Base-by-base conservation (phyloP, 2,888 invertebrate genomes). In the Cephus rjabovi region DNA sequence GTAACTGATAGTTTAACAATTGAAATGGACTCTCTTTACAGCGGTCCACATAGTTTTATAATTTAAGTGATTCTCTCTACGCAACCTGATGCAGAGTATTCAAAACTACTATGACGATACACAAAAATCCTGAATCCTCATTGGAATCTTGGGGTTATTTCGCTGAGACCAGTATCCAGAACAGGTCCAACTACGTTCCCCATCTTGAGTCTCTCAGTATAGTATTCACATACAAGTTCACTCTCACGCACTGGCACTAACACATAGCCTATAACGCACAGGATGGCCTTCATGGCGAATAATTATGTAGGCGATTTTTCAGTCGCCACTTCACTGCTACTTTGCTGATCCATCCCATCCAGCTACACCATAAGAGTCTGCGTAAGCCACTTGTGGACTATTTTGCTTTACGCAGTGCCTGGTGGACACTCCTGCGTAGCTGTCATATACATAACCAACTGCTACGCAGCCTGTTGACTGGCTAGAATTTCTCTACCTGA, bases 281-380 rank as follows among this genome's bases (percentile, higher is more conserved):
- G 84, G 86, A 86, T 85, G 89, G 84, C 89, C 89, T 89, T 89
- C 89, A 87, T 84, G 86, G 86, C 85, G 85, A 88, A 89, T 89
- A 89, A 90, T 90, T 88, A 88, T 85, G 87, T 86, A 86, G 85
- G 79, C 84, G 82, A 88, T 87, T 87, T 88, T 89, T 87, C 83
- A 84, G 81, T 82, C 83, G 78, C 79, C 69, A n/a, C 71, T 78
- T 73, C 75, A 35, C 75, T 68, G 73, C 69, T 74, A 75, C 69
- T 73, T 75, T 70, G 73, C 40, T 56, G 40, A 34, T 70, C 71
- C 68, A n/a, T 34, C 71, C 73, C 15, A 1, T 31, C 69, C 34
- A 70, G 37, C 31, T 37, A 75, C 69, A 75, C 77, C 69, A 2
- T 23, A 56, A 56, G 23, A 56, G 56, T 56, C 23, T 56, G 56